Evolutionary conservation across 2,888 invertebrate genomes (phyloP), one percentile per base, ranked within the genome.

Genomic region (Pheosia tremula): DNA sequence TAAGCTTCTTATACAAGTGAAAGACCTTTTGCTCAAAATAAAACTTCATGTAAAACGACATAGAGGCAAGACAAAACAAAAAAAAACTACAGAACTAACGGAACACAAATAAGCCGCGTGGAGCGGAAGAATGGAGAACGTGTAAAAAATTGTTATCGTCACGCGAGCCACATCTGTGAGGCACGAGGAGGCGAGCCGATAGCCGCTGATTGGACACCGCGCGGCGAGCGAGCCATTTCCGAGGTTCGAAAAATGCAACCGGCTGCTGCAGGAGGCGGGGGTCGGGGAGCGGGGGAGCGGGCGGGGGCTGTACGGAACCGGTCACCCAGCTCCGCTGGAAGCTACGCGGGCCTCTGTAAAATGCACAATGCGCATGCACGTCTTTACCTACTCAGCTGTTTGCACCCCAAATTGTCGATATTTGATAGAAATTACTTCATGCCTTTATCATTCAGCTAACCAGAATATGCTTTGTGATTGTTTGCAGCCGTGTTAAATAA

Each of bases 251-350:
- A 54, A 38, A 10, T 54, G 13, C 7, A 50, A 52, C 63, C 43
- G 45, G 53, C 36, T 41, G 57, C 41, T 60, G 60, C 47, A 65
- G 52, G 59, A 55, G 49, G 59, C 57, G 54, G 67, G 38, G 63
- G n/a, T 58, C 60, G 57, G 66, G 58, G 58, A 58, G 60, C 52
- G 57, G 61, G 49, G 61, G 49, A 0, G 67, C 43, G 56, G 52
- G 55, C 55, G 52, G 61, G 60, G 67, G 57, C 60, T 53, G 47
- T 4, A 4, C 56, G 56, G 66, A 68, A 72, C 75, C 72, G 75
- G 73, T 71, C 68, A 55, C 62, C 57, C 24, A 24, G 24, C 24
- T 59, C 63, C 63, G 52, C 49, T 53, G 57, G 54, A 49, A 56
- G 24, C 10, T 9, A 11, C 45, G 55, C 54, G 43, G 49, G 52